Conservation (phyloP, 30 jellyfish, hydroid and myxozoan species). For the Catostylus mosaicus region DNA sequence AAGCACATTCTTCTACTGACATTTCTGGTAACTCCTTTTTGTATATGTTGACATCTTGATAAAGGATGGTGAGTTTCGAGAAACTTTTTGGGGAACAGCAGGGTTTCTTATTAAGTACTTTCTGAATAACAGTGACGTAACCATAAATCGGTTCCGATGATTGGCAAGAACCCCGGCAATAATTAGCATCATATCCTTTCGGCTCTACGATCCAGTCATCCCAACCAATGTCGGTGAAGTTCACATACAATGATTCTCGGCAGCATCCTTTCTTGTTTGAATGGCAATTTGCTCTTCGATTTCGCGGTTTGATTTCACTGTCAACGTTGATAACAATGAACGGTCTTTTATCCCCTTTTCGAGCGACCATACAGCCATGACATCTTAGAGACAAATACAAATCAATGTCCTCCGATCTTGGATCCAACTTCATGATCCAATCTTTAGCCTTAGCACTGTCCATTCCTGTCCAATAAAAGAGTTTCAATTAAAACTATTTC, state of each 20-base stretch:
- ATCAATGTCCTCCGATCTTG: slow-evolving; percentile 52
- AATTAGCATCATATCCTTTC: slow-evolving; percentile 65
- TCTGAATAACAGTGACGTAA: slow-evolving; percentile 63
- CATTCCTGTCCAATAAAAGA: slow-evolving; percentile 20
- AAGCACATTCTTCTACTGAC: slow-evolving; percentile 84
- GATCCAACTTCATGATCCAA: slow-evolving; percentile 59
- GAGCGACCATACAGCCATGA: slow-evolving; percentile 62
- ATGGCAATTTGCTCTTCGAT: slow-evolving; percentile 49
- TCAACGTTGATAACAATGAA: slow-evolving; percentile 64
- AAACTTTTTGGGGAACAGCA: slow-evolving; percentile 83
- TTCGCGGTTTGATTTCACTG: slow-evolving; percentile 43
- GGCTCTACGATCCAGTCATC: slow-evolving; percentile 84
- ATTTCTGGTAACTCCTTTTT: slow-evolving; percentile 59
- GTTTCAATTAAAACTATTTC: not conserved
- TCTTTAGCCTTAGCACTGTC: slow-evolving; percentile 62
- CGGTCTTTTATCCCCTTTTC: slow-evolving; percentile 68
- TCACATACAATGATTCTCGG: slow-evolving; percentile 62
- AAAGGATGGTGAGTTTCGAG: slow-evolving; percentile 55
- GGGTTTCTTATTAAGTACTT: slow-evolving; percentile 31
- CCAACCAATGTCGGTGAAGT: slow-evolving; percentile 82
- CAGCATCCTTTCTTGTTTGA: slow-evolving; percentile 70
- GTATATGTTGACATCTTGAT: slow-evolving; percentile 52
- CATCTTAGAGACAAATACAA: slow-evolving; percentile 50
- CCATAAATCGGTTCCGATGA: slow-evolving; percentile 78
- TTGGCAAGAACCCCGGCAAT: slow-evolving; percentile 75